Percentiles rank a stretch among this genome's conserved stretches.
These are phyloP conservation scores for Heliconius ethilla DNA, from an alignment of 2,888 invertebrate species.

Conservation along the genomic window DNA sequence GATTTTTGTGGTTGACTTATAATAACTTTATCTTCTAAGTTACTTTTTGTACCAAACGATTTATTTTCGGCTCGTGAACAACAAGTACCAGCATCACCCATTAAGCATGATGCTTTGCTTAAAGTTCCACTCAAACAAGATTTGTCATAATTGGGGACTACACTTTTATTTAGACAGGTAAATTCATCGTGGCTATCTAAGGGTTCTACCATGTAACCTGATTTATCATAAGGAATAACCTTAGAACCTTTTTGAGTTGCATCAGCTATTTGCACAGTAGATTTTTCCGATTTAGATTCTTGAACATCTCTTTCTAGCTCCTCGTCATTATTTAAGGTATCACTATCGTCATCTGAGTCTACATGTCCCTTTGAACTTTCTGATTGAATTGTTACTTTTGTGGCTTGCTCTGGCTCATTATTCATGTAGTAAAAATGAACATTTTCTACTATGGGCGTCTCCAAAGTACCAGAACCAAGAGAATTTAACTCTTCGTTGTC, in stretches of 20 bases:
- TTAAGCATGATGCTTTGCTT: constrained; percentile 74
- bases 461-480: constrained; percentile 87
- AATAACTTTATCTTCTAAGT: constrained; percentile 80
- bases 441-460: constrained; percentile 87
- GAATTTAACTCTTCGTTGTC: constrained; percentile 92
- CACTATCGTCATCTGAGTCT: constrained; percentile 86
- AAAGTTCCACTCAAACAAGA: constrained; percentile 77
- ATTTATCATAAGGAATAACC: constrained; percentile 76
- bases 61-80: constrained; percentile 72
- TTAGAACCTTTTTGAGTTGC: constrained; percentile 65
- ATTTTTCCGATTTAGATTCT: constrained; percentile 75
- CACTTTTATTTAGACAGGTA: constrained; percentile 67
- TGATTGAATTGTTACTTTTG: constrained; percentile 86
- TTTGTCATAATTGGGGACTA: constrained; percentile 75
- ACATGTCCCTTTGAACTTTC: constrained; percentile 86
- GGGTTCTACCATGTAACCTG: constrained; percentile 79
- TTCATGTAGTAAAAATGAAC: constrained; percentile 91
- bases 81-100: constrained; percentile 74
- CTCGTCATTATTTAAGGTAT: constrained; percentile 85
- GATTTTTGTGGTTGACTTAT: constrained; percentile 84
- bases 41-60: constrained; percentile 65
- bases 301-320: constrained; percentile 80
- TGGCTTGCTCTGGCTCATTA: constrained; percentile 89
- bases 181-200: constrained; percentile 70
- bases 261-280: constrained; percentile 60